These are phyloP conservation scores for Zoanthus gigantus DNA, from an alignment of 92 coral and sea anemone genomes.

Conservation along the genomic window DNA sequence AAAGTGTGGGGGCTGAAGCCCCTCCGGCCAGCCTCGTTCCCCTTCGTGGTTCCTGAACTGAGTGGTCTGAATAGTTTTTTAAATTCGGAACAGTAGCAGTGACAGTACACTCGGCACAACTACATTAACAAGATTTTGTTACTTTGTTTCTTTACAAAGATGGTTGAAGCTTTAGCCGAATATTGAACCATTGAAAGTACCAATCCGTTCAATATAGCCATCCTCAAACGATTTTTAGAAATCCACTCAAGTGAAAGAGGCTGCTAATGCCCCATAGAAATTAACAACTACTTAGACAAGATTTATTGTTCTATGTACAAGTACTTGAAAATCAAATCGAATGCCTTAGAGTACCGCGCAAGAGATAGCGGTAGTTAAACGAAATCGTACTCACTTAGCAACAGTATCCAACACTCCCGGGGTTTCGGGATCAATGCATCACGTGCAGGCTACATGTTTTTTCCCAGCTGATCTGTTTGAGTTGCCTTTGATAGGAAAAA, in stretches of 20 bases:
- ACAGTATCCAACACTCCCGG: conserved; percentile 35
- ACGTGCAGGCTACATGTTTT: conserved; percentile 30
- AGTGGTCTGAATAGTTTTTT: too few relatives aligned
- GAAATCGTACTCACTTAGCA: conserved; percentile 20
- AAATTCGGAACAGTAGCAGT: not conserved
- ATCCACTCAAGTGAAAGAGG: conserved; percentile 14
- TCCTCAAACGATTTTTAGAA: not conserved
- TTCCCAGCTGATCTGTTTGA: conserved; percentile 34
- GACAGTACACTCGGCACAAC: not conserved
- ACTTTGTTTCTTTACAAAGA: not conserved
- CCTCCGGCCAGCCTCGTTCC: not conserved
- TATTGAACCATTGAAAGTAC: not conserved
- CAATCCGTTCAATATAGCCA: conserved; percentile 11
- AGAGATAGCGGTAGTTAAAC: conserved; percentile 34
- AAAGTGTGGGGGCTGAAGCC: conserved; percentile 21
- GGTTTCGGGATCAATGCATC: conserved; percentile 38
- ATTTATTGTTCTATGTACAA: conserved; percentile 11
- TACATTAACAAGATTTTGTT: not conserved
- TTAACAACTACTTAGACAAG: not conserved
- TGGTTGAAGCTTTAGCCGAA: conserved; percentile 9
- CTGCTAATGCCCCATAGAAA: conserved; percentile 2
- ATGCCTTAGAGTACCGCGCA: conserved; percentile 36
- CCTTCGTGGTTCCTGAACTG: not conserved
- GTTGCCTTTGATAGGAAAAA: conserved; percentile 27
- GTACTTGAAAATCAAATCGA: conserved; percentile 22